Percentiles rank a stretch among this genome's conserved stretches.
Conservation (phyloP, 1,140 invertebrate genomes). For the Callitettix versicolor region DNA sequence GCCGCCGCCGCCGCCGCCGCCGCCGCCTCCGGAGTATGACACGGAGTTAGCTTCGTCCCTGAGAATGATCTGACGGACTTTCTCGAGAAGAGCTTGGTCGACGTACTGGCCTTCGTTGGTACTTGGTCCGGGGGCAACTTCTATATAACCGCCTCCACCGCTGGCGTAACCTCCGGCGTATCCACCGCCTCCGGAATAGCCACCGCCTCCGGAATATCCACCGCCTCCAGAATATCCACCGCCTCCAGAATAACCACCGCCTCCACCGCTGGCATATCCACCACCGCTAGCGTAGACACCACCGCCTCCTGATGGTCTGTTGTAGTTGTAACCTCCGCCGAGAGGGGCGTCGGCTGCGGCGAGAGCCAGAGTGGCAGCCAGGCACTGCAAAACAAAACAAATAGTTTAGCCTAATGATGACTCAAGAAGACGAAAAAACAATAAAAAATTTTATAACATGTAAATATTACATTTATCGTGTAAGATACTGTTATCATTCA, state of each 20-base stretch:
- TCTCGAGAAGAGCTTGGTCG: constrained; percentile 59
- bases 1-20: constrained; percentile 32
- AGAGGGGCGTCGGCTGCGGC: constrained; percentile 48
- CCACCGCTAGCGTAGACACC: too few relatives aligned
- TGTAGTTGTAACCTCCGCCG: constrained; percentile 47
- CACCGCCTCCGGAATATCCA: constrained; percentile 20
- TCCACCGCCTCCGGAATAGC: constrained; percentile 33
- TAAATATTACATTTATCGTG: too few relatives aligned
- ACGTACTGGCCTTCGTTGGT: constrained; percentile 67
- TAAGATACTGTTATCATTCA: too few relatives aligned
- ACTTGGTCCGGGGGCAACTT: constrained; percentile 58
- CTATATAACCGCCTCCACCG: constrained; percentile 55
- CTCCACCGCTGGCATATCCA: too few relatives aligned
- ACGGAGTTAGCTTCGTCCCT: constrained; percentile 58
- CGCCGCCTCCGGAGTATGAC: constrained; percentile 34
- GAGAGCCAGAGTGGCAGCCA: constrained; percentile 46
- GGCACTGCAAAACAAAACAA: constrained; percentile 42
- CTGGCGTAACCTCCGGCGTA: constrained; percentile 33
- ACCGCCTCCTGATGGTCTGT: constrained; percentile 34
- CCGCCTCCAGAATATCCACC: constrained; percentile 39
- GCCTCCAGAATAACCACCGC: too few relatives aligned
- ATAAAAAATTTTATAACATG: too few relatives aligned
- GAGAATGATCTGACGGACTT: constrained; percentile 63
- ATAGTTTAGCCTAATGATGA: too few relatives aligned
- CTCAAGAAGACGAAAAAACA: too few relatives aligned